Evolutionary conservation across 2,797 vertebrate genomes (phyloP).

Genomic region (Anableps anableps): DNA sequence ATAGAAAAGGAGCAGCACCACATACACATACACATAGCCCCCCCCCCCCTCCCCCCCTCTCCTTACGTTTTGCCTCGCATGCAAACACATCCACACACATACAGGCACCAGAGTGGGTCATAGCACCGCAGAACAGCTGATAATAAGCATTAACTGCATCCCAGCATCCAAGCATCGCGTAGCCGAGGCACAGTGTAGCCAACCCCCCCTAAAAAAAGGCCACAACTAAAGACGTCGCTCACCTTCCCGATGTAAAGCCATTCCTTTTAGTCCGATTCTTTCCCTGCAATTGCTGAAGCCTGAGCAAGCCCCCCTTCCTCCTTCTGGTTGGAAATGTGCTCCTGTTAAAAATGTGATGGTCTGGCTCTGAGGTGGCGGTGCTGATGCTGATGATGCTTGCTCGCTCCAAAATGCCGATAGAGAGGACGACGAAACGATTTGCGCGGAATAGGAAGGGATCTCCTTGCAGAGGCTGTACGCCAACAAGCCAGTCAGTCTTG

Average conservation of each 20-base stretch:
- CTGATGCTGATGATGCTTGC: constrained; percentile 60
- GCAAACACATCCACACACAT: background rate
- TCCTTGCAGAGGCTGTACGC: constrained; percentile 42
- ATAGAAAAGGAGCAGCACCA: constrained; percentile 31
- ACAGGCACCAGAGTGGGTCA: constrained; percentile 26
- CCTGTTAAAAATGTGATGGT: constrained; percentile 46
- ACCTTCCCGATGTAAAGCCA: constrained; percentile 80
- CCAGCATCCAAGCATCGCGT: constrained; percentile 29
- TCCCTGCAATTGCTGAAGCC: constrained; percentile 61
- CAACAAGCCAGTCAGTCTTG: constrained; percentile 5
- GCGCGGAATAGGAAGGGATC: constrained; percentile 45
- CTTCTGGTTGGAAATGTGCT: constrained; percentile 17
- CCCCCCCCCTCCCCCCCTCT: background rate
- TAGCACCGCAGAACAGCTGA: constrained; percentile 59
- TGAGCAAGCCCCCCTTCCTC: constrained; percentile 48
- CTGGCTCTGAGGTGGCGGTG: constrained; percentile 62
- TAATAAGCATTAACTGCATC: constrained; percentile 64
- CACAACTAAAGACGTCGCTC: constrained; percentile 65
- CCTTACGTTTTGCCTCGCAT: background rate
- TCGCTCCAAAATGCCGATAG: constrained; percentile 67
- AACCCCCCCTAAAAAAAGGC: constrained; percentile 49
- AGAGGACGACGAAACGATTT: constrained; percentile 51
- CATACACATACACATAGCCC: background rate
- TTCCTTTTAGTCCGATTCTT: constrained; percentile 78
- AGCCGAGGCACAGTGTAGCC: constrained; percentile 41